phyloP scores from a whole-genome alignment of 2,113 vertebrate species.

The Talpa occidentalis region DNA sequence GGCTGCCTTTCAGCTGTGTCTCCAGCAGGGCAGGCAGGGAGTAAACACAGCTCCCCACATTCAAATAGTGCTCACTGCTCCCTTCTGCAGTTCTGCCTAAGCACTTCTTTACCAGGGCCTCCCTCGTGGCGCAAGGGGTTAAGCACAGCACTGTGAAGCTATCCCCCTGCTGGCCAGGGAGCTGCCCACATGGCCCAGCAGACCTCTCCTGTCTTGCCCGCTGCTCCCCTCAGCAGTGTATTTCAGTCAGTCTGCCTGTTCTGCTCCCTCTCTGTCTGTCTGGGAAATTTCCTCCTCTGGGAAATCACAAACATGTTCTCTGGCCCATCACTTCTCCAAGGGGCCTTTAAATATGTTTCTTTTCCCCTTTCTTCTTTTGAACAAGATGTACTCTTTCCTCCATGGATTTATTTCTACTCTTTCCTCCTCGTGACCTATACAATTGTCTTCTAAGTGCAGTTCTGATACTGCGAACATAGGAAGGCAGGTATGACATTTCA shows the following conservation, averaged over 20 bases:
- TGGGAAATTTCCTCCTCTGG: not conserved
- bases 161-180: no score
- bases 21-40: not conserved
- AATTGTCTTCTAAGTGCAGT: constrained; percentile 70
- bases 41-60: not conserved
- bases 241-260: no score
- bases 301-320: not conserved
- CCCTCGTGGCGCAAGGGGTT: no score
- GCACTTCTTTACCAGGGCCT: not conserved
- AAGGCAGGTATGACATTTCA: constrained; percentile 76
- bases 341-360: not conserved
- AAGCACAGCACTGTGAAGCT: no score
- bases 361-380: not conserved
- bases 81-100: not conserved
- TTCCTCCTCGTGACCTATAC: constrained; percentile 67
- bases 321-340: not conserved
- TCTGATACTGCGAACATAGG: constrained; percentile 68
- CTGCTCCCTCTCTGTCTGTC: no score
- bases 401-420: not conserved
- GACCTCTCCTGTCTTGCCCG: no score
- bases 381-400: not conserved
- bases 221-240: no score
- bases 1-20: not conserved
- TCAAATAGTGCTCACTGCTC: not conserved
- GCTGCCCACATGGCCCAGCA: no score